Base-by-base conservation (phyloP, 30 jellyfish, hydroid and myxozoan genomes). In the Aurelia coerulea region DNA sequence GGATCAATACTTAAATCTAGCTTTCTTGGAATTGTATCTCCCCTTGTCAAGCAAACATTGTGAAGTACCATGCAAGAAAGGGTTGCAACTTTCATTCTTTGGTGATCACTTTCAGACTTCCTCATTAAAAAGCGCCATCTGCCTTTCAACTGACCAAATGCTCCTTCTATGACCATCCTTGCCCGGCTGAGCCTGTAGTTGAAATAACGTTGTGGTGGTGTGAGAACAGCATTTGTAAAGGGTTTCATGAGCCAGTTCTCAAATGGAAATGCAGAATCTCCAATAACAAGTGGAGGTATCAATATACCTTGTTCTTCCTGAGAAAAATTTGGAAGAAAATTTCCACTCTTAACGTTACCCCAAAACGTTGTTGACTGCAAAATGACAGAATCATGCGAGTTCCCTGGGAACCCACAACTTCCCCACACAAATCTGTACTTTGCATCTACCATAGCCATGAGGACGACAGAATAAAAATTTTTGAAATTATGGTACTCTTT, bases 81-180 rank as follows among this genome's bases (percentile, higher is more conserved):
- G 18, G 83, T 42, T 14, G 71, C 73, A 12, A 65, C 35, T 53
- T 87, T 85, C 13, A 70, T 19, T 14, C 67, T 49, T 12, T 78
- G 39, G 72, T 15, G 72, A 66, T 85, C 46, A 10, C 94, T 70
- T 62, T 88, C 93, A 10, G 87, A 80, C 34, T 88, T 88, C 17
- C 76, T n/a, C 53, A 59, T 35, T 42, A 88, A 73, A 51, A 88
- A 32, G 16, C 92, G 33, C 93, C 93, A 88, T 41, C 97, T 62
- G 10, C 97, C 84, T 63, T 79, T 78, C 76, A 87, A 33, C 50
- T 74, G 84, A 0, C 95, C 95, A 86, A 7, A 86, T 1, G 84
- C 91, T 34, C 89, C 97, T 73, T 88, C 93, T 37, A 51, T 67
- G 6, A 88, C 93, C 97, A 88, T 88, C 2, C 92, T 2, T 11